These are phyloP conservation scores for Corella eumyota DNA, from an alignment of 23 tunicate genomes.

Conservation along the genomic window DNA sequence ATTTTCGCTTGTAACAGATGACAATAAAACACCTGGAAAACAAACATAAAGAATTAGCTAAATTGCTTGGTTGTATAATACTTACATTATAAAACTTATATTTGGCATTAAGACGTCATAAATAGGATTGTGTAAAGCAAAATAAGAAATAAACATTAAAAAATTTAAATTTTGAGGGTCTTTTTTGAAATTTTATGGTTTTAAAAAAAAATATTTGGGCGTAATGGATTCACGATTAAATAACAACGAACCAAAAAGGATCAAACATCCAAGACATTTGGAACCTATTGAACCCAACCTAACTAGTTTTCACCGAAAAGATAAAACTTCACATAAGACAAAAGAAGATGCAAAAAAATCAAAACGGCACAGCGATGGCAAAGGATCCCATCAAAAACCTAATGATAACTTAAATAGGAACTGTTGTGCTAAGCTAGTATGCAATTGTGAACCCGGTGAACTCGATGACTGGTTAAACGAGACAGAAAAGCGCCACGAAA, in stretches of 20 bases:
- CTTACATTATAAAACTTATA: neutral
- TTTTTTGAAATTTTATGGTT: neutral
- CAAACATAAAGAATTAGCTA: neutral
- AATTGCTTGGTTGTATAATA: neutral
- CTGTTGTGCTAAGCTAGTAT: slow-evolving; percentile 4
- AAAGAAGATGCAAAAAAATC: too few relatives aligned
- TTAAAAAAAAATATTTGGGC: neutral
- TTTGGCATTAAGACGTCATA: too few relatives aligned
- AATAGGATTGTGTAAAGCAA: neutral
- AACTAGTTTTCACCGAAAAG: too few relatives aligned
- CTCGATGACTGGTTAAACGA: slow-evolving; percentile 16
- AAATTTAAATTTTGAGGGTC: neutral
- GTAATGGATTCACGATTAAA: slow-evolving; percentile 1
- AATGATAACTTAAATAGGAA: neutral
- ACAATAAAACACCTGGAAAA: slow-evolving; percentile 57
- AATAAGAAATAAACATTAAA: neutral
- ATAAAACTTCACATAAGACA: too few relatives aligned
- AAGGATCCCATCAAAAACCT: neutral
- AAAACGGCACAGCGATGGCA: slow-evolving; percentile 4
- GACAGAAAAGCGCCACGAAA: neutral
- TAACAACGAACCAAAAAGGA: slow-evolving; percentile 2
- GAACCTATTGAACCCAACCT: slow-evolving; percentile 22
- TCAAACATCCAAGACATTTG: slow-evolving; percentile 11
- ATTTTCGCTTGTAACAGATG: slow-evolving; percentile 47
- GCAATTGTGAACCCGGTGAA: slow-evolving; percentile 9